Conservation (phyloP, 2,888 invertebrate species). For the Cataglyphis altisquamis region DNA sequence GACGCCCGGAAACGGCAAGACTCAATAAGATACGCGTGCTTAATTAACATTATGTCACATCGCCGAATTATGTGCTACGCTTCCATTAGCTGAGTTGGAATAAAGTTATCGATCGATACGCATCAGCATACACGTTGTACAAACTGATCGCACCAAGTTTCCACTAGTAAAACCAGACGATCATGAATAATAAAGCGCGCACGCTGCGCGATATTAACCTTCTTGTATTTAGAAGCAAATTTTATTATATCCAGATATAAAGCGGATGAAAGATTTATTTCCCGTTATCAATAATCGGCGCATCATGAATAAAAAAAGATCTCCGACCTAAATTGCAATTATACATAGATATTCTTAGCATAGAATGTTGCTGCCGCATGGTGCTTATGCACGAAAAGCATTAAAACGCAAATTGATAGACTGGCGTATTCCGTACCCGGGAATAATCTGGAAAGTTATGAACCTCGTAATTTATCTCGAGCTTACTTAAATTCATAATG, state of each 20-base stretch:
- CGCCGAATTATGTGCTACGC: conserved; percentile 76
- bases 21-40: conserved; percentile 74
- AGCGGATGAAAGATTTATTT: conserved; percentile 32
- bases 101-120: conserved; percentile 79
- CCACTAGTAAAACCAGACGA: conserved; percentile 58
- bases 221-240: conserved; percentile 37
- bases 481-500: conserved; percentile 79
- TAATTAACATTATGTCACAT: conserved; percentile 76
- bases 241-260: conserved; percentile 15
- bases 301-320: conserved; percentile 29
- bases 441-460: conserved; percentile 76
- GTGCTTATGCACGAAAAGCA: conserved; percentile 64
- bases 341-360: conserved; percentile 35
- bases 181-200: conserved; percentile 63
- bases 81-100: conserved; percentile 81
- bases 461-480: conserved; percentile 74
- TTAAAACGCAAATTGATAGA: conserved; percentile 76
- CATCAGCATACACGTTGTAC: conserved; percentile 55
- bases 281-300: conserved; percentile 15
- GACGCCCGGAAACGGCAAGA: conserved; percentile 59
- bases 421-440: conserved; percentile 63
- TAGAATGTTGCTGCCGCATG: conserved; percentile 42
- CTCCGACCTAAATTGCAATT: conserved; percentile 47
- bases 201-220: conserved; percentile 34
- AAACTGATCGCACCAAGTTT: conserved; percentile 65